Evolutionary conservation across 2,797 vertebrate species (phyloP).

Genomic region (Cirrhinus molitorella): DNA sequence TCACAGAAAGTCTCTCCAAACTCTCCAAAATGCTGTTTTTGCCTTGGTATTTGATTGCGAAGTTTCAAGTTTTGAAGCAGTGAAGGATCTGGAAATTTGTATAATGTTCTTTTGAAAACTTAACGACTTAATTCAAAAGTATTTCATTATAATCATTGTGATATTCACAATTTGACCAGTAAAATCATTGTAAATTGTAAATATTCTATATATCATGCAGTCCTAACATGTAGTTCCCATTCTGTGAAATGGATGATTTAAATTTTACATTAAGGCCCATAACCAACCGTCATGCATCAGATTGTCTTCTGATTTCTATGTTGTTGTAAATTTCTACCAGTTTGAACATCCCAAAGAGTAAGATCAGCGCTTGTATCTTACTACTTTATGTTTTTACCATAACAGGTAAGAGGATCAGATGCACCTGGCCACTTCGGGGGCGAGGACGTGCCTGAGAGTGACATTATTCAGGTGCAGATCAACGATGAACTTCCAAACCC

Average conservation of each 20-base stretch:
- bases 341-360: not conserved
- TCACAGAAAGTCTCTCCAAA: too few relatives aligned
- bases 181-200: not conserved
- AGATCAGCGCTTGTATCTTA: not conserved
- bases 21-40: too few relatives aligned
- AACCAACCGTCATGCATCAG: not conserved
- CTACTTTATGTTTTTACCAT: conserved; percentile 14
- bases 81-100: not conserved
- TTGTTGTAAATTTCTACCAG: not conserved
- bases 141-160: not conserved
- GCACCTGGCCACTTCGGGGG: conserved; percentile 72
- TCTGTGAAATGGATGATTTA: not conserved
- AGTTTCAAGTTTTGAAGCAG: not conserved
- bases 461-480: conserved; percentile 80
- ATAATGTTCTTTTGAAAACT: not conserved
- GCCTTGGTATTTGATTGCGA: not conserved
- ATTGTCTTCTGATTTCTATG: not conserved
- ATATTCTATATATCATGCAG: not conserved
- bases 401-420: conserved; percentile 79
- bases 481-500: conserved; percentile 75
- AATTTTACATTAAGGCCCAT: too few relatives aligned
- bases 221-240: not conserved
- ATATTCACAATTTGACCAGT: not conserved
- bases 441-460: conserved; percentile 76
- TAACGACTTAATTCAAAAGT: too few relatives aligned